Percentiles rank a stretch among this genome's conserved stretches.
Conservation (phyloP, 1,140 invertebrate species). For the Gerris buenoi region DNA sequence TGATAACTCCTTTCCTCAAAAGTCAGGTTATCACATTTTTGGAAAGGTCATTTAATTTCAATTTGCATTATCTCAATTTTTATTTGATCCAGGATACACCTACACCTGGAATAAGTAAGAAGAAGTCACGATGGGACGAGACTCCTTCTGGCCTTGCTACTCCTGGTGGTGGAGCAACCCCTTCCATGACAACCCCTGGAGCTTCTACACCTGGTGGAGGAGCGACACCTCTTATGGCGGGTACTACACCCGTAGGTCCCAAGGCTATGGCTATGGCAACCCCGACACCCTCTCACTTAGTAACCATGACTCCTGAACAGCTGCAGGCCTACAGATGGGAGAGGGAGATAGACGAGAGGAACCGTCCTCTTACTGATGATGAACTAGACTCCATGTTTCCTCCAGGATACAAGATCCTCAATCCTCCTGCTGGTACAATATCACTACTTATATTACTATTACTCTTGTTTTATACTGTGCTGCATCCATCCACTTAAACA, state of each 20-base stretch:
- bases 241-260: constrained; percentile 79
- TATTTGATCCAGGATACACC: constrained; percentile 51
- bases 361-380: constrained; percentile 88
- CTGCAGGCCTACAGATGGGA: constrained; percentile 98
- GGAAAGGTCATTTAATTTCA: too few relatives aligned
- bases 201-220: constrained; percentile 45
- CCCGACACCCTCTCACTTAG: constrained; percentile 84
- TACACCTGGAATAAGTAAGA: constrained; percentile 82
- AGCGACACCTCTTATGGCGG: constrained; percentile 38
- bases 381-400: constrained; percentile 96
- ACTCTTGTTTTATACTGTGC: too few relatives aligned
- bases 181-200: constrained; percentile 41
- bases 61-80: too few relatives aligned
- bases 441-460: too few relatives aligned
- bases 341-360: constrained; percentile 94
- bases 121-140: constrained; percentile 92
- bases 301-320: constrained; percentile 98
- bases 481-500: too few relatives aligned
- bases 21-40: too few relatives aligned
- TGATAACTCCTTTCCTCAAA: too few relatives aligned
- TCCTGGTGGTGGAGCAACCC: constrained; percentile 37
- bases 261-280: constrained; percentile 98
- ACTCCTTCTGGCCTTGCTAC: constrained; percentile 61
- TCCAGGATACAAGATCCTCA: constrained; percentile 91
- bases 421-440: constrained; percentile 74